These are phyloP conservation scores for Elmis aenea DNA, from an alignment of 2,888 invertebrate species.

Conservation along the genomic window DNA sequence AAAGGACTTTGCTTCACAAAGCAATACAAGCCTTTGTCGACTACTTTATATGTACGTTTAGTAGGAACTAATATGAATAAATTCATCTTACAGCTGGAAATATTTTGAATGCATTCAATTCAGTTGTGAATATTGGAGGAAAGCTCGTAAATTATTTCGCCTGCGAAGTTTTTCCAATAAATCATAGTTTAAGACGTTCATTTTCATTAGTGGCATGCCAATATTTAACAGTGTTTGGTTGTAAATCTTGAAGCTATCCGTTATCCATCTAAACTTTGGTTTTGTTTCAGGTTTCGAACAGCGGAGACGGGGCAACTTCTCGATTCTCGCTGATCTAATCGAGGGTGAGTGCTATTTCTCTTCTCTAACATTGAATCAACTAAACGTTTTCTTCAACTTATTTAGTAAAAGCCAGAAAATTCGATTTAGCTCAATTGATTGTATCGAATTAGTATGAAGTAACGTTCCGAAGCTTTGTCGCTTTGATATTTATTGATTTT, in stretches of 20 bases:
- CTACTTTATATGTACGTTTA: too few relatives aligned
- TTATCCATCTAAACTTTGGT: conserved; percentile 12
- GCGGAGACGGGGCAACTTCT: conserved; percentile 28
- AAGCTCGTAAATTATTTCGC: too few relatives aligned
- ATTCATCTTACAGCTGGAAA: too few relatives aligned
- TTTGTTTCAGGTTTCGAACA: conserved; percentile 27
- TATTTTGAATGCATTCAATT: too few relatives aligned
- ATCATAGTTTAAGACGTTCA: too few relatives aligned
- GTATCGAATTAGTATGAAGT: conserved; percentile 10
- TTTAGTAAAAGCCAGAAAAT: conserved; percentile 9
- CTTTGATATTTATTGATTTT: too few relatives aligned
- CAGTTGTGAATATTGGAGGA: too few relatives aligned
- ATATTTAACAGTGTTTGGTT: too few relatives aligned
- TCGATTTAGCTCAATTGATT: conserved; percentile 4
- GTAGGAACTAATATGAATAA: too few relatives aligned
- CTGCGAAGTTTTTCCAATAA: too few relatives aligned
- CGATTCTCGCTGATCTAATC: conserved; percentile 35
- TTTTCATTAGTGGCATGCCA: conserved; percentile 15
- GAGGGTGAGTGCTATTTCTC: conserved; percentile 32
- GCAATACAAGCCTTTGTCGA: too few relatives aligned
- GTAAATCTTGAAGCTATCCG: conserved; percentile 9
- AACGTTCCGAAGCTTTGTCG: conserved; percentile 3
- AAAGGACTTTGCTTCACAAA: too few relatives aligned
- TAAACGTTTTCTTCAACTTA: conserved; percentile 11
- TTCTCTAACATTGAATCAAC: conserved; percentile 13